Evolutionary conservation across 2,888 invertebrate genomes (phyloP).

Genomic region (Lepetodrilus schrolli): DNA sequence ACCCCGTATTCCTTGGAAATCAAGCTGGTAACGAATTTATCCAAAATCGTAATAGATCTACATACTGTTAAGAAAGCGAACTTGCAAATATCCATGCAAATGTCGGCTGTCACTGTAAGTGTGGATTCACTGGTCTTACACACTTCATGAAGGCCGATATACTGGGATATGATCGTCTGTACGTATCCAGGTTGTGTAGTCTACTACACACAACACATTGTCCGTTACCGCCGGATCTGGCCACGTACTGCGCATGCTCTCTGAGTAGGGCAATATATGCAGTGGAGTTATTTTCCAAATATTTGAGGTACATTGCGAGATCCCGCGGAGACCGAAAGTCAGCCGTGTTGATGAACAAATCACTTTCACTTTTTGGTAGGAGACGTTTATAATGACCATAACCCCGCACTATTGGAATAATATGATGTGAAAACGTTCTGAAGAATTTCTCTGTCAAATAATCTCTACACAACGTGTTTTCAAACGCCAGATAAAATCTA

Average conservation of each 20-base stretch:
- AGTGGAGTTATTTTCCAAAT: slow-evolving; percentile 12
- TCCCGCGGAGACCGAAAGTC: slow-evolving; percentile 31
- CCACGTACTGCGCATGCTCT: slow-evolving; percentile 6
- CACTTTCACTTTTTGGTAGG: slow-evolving; percentile 32
- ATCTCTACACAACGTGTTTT: slow-evolving; percentile 53
- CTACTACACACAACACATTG: not conserved
- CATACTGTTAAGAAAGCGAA: not conserved
- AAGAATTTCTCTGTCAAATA: slow-evolving; percentile 59
- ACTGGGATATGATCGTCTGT: not conserved
- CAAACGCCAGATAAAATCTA: slow-evolving; percentile 58
- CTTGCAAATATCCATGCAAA: not conserved
- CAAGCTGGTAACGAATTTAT: no score
- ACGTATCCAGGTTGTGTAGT: not conserved
- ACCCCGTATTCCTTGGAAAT: not conserved
- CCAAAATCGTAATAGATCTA: no score
- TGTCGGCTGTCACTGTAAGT: not conserved
- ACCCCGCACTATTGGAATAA: slow-evolving; percentile 42
- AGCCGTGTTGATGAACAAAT: slow-evolving; percentile 31
- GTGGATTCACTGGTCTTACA: not conserved
- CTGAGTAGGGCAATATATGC: slow-evolving; percentile 24
- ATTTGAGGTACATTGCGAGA: slow-evolving; percentile 32
- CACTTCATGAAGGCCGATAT: not conserved
- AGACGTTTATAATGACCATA: slow-evolving; percentile 41
- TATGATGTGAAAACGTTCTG: slow-evolving; percentile 32
- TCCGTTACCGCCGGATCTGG: not conserved